Evolutionary conservation across 2,113 vertebrate genomes (phyloP).

Genomic region (Neogale vison): DNA sequence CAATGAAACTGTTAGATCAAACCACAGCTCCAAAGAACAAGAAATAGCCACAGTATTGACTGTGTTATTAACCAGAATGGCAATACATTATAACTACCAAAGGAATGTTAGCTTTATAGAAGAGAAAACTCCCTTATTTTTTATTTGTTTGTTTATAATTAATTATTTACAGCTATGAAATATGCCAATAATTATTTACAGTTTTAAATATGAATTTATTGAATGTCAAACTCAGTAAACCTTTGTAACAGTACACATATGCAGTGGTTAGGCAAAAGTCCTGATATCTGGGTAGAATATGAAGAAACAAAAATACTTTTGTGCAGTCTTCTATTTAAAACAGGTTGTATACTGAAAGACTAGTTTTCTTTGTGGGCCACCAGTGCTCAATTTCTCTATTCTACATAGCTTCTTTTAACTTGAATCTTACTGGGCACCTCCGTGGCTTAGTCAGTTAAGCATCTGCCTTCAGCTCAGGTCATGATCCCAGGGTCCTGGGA

Average conservation of each 20-base stretch:
- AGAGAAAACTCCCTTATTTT: neutral
- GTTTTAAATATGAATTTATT: neutral
- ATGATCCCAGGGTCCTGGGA: no score
- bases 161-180: neutral
- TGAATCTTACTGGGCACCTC: no score
- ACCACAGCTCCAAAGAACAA: neutral
- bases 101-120: neutral
- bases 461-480: neutral
- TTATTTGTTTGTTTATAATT: neutral
- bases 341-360: neutral
- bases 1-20: neutral
- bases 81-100: neutral
- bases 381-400: no score
- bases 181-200: neutral
- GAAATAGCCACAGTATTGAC: neutral
- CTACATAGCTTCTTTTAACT: no score
- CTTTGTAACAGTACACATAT: neutral
- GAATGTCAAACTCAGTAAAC: neutral
- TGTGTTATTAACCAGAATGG: neutral
- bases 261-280: neutral
- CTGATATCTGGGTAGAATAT: neutral
- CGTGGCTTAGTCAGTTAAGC: no score
- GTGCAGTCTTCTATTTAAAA: neutral
- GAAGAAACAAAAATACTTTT: slow-evolving; percentile 26
- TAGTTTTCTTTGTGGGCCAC: neutral